Conservation (phyloP, 2,888 invertebrate species). For the Buathra laborator region DNA sequence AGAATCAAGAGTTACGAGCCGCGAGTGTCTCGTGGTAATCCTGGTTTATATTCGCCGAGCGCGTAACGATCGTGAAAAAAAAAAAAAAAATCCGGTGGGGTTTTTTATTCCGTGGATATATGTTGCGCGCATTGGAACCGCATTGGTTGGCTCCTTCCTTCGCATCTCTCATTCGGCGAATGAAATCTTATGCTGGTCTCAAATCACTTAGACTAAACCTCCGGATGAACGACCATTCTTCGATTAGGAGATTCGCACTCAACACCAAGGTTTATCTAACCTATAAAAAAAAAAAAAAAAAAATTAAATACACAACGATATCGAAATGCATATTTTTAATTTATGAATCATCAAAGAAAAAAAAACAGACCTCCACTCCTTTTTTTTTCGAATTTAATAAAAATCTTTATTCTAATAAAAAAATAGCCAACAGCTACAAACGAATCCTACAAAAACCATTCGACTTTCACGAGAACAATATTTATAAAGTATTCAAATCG, state of each 20-base stretch:
- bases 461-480: neutral
- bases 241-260: conserved; percentile 58
- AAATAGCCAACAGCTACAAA: no score
- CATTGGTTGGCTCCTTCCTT: conserved; percentile 43
- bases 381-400: no score
- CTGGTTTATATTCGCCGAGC: conserved; percentile 79
- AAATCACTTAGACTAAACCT: conserved; percentile 19
- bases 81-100: conserved; percentile 62
- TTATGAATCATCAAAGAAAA: no score
- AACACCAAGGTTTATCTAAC: conserved; percentile 47
- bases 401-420: no score
- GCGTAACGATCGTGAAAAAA: conserved; percentile 69
- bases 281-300: conserved; percentile 39
- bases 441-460: neutral
- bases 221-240: conserved; percentile 61
- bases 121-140: conserved; percentile 2
- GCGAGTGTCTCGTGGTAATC: conserved; percentile 78
- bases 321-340: no score
- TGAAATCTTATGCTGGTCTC: conserved; percentile 32
- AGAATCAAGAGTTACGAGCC: conserved; percentile 77
- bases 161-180: conserved; percentile 11
- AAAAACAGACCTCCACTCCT: no score
- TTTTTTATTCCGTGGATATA: conserved; percentile 56
- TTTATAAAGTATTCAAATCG: neutral
- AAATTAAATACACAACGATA: neutral